These are phyloP conservation scores for Drosophila setosimentum DNA, from an alignment of 2,888 invertebrate genomes.

Conservation along the genomic window DNA sequence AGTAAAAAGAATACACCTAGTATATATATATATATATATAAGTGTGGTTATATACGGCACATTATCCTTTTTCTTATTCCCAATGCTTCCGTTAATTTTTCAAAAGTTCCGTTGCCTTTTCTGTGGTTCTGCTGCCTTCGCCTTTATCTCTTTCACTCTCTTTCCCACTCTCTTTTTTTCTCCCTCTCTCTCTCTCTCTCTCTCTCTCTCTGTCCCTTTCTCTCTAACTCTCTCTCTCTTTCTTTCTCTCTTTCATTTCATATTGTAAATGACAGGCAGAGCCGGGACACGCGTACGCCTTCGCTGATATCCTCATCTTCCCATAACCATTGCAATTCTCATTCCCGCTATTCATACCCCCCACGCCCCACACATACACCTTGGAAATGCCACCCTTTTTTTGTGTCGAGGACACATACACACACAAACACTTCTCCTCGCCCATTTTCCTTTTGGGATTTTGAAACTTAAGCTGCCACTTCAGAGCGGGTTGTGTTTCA, in stretches of 20 bases:
- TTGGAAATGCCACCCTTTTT: neutral
- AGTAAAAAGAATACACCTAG: slow-evolving; percentile 6
- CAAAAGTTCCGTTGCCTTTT: slow-evolving; percentile 63
- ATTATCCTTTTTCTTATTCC: slow-evolving; percentile 71
- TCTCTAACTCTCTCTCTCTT: slow-evolving; percentile 30
- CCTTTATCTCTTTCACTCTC: slow-evolving; percentile 35
- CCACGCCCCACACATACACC: neutral
- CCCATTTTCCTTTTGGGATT: slow-evolving; percentile 71
- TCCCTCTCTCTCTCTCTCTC: slow-evolving; percentile 20
- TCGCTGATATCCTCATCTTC: slow-evolving; percentile 17
- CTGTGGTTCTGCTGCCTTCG: slow-evolving; percentile 42
- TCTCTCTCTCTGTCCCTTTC: slow-evolving; percentile 14
- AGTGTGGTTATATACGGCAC: slow-evolving; percentile 19
- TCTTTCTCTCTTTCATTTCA: slow-evolving; percentile 35
- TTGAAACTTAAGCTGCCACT: slow-evolving; percentile 74
- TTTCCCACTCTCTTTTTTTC: slow-evolving; percentile 31
- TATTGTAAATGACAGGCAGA: slow-evolving; percentile 23
- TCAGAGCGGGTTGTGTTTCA: slow-evolving; percentile 70
- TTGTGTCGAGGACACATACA: slow-evolving; percentile 5
- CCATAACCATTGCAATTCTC: slow-evolving; percentile 3
- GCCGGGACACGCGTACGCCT: slow-evolving; percentile 36
- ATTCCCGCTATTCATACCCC: neutral
- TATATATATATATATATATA: neutral
- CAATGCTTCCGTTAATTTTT: slow-evolving; percentile 68
- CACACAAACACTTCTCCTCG: slow-evolving; percentile 33